phyloP scores from a whole-genome alignment of 1,140 invertebrate species.

The Drosophila tani region DNA sequence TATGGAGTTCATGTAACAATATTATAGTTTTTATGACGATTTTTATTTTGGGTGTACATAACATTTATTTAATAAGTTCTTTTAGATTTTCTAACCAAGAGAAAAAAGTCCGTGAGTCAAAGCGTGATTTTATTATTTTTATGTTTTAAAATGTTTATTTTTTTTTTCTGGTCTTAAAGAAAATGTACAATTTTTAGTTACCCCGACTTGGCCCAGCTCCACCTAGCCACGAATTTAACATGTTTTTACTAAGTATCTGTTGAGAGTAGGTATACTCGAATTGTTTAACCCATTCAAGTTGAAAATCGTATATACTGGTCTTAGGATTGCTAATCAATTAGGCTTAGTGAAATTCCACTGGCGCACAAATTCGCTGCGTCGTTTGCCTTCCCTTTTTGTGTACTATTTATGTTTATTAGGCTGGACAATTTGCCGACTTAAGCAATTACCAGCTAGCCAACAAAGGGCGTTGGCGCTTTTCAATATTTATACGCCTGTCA shows the following conservation, averaged over 20 bases:
- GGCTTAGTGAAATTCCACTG: constrained; percentile 2
- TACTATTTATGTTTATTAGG: constrained; percentile 65
- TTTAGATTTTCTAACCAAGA: too few relatives aligned
- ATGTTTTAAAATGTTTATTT: too few relatives aligned
- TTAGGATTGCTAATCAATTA: constrained; percentile 13
- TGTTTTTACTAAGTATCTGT: neutral
- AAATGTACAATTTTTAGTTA: too few relatives aligned
- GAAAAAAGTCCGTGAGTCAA: too few relatives aligned
- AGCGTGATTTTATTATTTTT: too few relatives aligned
- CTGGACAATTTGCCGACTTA: constrained; percentile 65
- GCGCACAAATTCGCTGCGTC: constrained; percentile 1
- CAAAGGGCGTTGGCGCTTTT: constrained; percentile 62
- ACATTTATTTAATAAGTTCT: too few relatives aligned
- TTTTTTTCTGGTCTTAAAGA: too few relatives aligned
- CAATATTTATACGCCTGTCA: constrained; percentile 61
- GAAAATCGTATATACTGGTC: neutral
- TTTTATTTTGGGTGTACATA: too few relatives aligned
- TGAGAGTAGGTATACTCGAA: too few relatives aligned
- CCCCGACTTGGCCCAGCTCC: neutral
- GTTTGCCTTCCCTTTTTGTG: neutral
- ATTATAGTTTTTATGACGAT: too few relatives aligned
- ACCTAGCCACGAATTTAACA: neutral
- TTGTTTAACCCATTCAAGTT: too few relatives aligned
- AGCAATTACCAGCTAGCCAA: constrained; percentile 59
- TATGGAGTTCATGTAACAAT: too few relatives aligned